These are phyloP conservation scores for Rattus rattus DNA, from an alignment of 2,113 vertebrate genomes.

Conservation along the genomic window DNA sequence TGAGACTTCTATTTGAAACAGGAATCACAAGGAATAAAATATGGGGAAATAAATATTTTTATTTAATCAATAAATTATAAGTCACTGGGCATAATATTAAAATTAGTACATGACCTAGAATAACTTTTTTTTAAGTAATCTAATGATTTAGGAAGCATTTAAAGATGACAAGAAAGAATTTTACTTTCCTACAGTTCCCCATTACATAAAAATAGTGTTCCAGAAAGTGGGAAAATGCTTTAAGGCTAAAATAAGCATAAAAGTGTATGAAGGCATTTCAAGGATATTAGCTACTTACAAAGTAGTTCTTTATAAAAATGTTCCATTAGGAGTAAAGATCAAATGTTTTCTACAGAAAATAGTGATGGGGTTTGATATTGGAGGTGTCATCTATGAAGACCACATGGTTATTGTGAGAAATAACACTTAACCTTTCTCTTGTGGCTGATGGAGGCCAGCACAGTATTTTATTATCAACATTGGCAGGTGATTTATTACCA, in stretches of 20 bases:
- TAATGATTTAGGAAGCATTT: slow-evolving; percentile 60
- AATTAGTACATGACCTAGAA: not conserved
- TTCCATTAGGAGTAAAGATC: slow-evolving; percentile 83
- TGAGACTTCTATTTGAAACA: slow-evolving; percentile 27
- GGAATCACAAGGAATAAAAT: slow-evolving; percentile 7
- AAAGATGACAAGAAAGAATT: slow-evolving; percentile 63
- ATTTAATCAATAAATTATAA: slow-evolving; percentile 60
- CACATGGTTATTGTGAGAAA: slow-evolving; percentile 88
- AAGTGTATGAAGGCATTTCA: slow-evolving; percentile 79
- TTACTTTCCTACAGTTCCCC: slow-evolving; percentile 48
- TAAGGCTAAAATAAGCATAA: slow-evolving; percentile 77
- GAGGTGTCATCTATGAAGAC: slow-evolving; percentile 88
- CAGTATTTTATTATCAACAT: slow-evolving; percentile 90
- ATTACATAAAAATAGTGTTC: slow-evolving; percentile 65
- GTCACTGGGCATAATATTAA: slow-evolving; percentile 8
- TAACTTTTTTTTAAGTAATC: slow-evolving; percentile 51
- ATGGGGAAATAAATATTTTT: slow-evolving; percentile 22
- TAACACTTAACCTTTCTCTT: slow-evolving; percentile 90
- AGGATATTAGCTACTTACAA: slow-evolving; percentile 73
- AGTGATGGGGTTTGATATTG: slow-evolving; percentile 87
- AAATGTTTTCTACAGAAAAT: slow-evolving; percentile 83
- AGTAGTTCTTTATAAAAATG: slow-evolving; percentile 76
- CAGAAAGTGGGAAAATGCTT: slow-evolving; percentile 51
- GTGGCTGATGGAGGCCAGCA: slow-evolving; percentile 86
- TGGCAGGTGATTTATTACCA: slow-evolving; percentile 91